Evolutionary conservation across 2,797 vertebrate genomes (phyloP).

Genomic region (Amblyopsis hoosieri): DNA sequence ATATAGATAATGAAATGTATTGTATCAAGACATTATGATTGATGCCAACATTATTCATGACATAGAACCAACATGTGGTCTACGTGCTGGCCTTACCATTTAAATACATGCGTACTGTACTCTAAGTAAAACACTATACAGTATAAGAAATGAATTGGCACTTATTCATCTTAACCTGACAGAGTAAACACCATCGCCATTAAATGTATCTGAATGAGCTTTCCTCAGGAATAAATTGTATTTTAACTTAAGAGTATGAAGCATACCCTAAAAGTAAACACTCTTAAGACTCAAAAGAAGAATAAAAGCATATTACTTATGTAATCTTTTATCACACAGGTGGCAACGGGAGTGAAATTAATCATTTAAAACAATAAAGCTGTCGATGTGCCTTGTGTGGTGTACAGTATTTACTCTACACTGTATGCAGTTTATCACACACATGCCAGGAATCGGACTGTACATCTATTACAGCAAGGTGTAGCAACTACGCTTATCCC

Average conservation of each 20-base stretch:
- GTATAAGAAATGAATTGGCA: no score
- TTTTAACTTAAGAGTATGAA: conserved; percentile 18
- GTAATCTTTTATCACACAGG: conserved; percentile 26
- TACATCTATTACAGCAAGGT: no score
- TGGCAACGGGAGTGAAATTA: conserved; percentile 17
- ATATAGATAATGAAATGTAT: no score
- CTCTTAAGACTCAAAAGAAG: conserved; percentile 4
- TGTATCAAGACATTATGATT: no score
- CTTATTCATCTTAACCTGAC: background rate
- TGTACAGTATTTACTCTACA: no score
- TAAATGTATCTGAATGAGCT: conserved; percentile 27
- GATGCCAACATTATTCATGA: no score
- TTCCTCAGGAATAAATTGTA: conserved; percentile 27
- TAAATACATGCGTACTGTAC: no score
- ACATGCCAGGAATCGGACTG: no score
- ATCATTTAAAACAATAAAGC: conserved; percentile 35
- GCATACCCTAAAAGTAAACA: conserved; percentile 46
- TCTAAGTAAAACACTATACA: no score
- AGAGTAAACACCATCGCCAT: conserved; percentile 15
- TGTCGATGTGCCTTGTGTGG: conserved; percentile 8
- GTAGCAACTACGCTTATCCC: no score
- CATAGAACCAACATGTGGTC: no score
- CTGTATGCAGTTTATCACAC: background rate
- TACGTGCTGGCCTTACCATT: no score
- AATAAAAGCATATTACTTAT: conserved; percentile 22